Evolutionary conservation across 2,888 invertebrate genomes (phyloP).

Genomic region (Polia nebulosa): DNA sequence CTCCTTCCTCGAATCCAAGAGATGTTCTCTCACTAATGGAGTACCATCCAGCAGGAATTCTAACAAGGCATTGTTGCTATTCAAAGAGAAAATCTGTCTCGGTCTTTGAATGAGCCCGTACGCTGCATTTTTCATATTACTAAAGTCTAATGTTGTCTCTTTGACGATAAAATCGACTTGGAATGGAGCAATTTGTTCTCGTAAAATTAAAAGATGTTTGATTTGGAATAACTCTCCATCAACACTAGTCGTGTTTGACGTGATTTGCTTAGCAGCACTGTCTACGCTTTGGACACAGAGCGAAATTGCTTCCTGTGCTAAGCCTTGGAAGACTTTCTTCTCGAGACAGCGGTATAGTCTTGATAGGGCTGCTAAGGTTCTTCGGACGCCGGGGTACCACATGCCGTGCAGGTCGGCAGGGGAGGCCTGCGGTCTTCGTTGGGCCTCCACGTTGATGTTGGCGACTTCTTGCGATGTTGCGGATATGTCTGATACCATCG

Average conservation of each 20-base stretch:
- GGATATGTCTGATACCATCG: slow-evolving; percentile 93
- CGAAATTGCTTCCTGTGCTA: slow-evolving; percentile 98
- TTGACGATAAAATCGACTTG: slow-evolving; percentile 98
- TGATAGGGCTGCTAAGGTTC: slow-evolving; percentile 98
- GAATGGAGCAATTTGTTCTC: slow-evolving; percentile 99
- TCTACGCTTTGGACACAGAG: slow-evolving; percentile 98
- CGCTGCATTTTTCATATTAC: slow-evolving; percentile 97
- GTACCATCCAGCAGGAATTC: slow-evolving; percentile 98
- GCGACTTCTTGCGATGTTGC: slow-evolving; percentile 94
- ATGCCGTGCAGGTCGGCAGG: slow-evolving; percentile 99
- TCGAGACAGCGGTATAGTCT: slow-evolving; percentile 97
- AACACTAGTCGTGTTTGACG: slow-evolving; percentile 94
- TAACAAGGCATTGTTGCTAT: slow-evolving; percentile 97
- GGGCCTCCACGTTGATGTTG: slow-evolving; percentile 89
- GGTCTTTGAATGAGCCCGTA: slow-evolving; percentile 94
- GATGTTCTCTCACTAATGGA: slow-evolving; percentile 97
- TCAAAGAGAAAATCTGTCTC: slow-evolving; percentile 96
- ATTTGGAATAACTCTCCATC: slow-evolving; percentile 99
- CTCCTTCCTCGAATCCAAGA: slow-evolving; percentile 98
- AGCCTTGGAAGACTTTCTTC: slow-evolving; percentile 98
- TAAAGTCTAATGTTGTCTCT: slow-evolving; percentile 98
- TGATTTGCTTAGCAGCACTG: slow-evolving; percentile 95
- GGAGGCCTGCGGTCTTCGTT: slow-evolving; percentile 91
- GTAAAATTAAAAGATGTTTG: slow-evolving; percentile 98
- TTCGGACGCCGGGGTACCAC: slow-evolving; percentile 99